Percentiles rank a stretch among this genome's conserved stretches.
phyloP scores from a whole-genome alignment of 2,797 vertebrate species.

The Echeneis naucrates region DNA sequence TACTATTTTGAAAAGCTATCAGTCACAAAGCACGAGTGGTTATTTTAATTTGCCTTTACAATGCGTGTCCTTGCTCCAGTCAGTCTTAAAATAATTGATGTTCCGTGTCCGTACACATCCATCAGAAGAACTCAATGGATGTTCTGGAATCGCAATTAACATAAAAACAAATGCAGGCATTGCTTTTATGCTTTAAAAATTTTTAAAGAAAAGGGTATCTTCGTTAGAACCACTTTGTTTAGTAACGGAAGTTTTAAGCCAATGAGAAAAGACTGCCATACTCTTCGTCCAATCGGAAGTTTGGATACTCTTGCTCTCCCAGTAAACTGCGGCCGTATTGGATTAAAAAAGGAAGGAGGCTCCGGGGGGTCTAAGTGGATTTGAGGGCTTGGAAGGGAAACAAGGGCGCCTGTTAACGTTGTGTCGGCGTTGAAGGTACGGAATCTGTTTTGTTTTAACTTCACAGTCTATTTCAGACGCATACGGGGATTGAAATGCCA shows the following conservation, averaged over 20 bases:
- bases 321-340: slow-evolving; percentile 67
- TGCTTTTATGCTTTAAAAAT: slow-evolving; percentile 13
- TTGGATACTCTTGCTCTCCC: slow-evolving; percentile 44
- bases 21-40: background rate
- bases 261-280: slow-evolving; percentile 77
- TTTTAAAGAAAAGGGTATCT: slow-evolving; percentile 40
- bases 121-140: background rate
- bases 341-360: slow-evolving; percentile 61
- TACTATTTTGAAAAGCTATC: background rate
- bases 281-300: slow-evolving; percentile 74
- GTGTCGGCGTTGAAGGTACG: slow-evolving; percentile 81
- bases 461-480: slow-evolving; percentile 22
- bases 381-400: slow-evolving; percentile 86
- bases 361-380: slow-evolving; percentile 82
- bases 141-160: background rate
- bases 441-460: slow-evolving; percentile 68
- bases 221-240: slow-evolving; percentile 74
- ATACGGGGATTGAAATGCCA: background rate
- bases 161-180: slow-evolving; percentile 2
- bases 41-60: background rate
- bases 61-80: background rate
- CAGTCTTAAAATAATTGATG: background rate
- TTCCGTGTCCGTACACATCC: background rate
- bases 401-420: slow-evolving; percentile 81
- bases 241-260: slow-evolving; percentile 85